Evolutionary conservation across 2,113 vertebrate genomes (phyloP), one percentile per base, ranked within the genome.

Genomic region (Perccottus glenii): DNA sequence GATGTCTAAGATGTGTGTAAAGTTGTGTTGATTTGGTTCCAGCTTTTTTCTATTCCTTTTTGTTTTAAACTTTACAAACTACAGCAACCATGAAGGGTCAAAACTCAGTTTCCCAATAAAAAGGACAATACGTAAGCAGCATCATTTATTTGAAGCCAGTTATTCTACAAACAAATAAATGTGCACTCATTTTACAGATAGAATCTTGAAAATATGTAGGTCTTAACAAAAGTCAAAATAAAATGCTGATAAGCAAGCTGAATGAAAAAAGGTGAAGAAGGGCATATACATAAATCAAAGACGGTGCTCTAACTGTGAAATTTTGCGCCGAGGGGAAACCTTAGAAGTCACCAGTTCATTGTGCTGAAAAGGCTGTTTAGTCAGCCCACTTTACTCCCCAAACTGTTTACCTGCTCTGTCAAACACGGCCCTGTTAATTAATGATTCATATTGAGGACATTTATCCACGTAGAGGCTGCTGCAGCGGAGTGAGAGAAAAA

Each of bases 371-470:
- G 78, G 79, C 82, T 85, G 85, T 90, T 91, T 86, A 83, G 78
- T 87, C 79, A 51, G 80, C 81, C 75, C 81, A 84, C 86, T 89
- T 88, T 87, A 85, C 87, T 88, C 83, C 86, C 80, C 76, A 85
- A 92, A 93, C 91, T 88, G 85, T 92, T 92, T 91, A 90, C 91
- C 90, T 90, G 87, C 87, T 89, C 90, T 82, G 89, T 92, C 90
- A 91, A 91, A 91, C 87, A 78, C 78, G 48, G 82, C 77, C 88
- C 81, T 27, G 87, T 87, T 92, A 92, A 93, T 92, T 91, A 92
- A 91, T 90, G 89, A 92, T 90, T 90, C 87, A 89, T 93, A 90
- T 89, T 87, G 71, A 62, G 87, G 87, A 86, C 88, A 88, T 92
- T 91, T 90, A 91, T 92, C 89, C 74, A 63, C 71, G 78, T 70